Base-by-base conservation (phyloP, 1,140 invertebrate genomes). In the Pissodes strobi region DNA sequence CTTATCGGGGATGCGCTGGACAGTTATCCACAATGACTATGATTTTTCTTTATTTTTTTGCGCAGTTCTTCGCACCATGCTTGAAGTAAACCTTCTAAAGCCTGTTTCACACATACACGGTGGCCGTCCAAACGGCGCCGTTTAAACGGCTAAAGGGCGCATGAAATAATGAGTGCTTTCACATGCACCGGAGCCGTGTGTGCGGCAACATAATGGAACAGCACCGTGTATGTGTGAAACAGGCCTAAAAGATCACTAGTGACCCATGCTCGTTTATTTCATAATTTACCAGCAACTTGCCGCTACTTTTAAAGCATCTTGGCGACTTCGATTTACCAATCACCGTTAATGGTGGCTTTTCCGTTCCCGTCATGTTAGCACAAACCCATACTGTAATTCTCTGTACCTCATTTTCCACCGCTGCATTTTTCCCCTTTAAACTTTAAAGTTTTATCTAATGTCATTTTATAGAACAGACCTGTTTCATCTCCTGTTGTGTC, bases 341-440 rank as follows among this genome's bases (percentile, higher is more conserved):
- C 17, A 43, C 39, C 12, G 17, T 43, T 15, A 17, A 17, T 17
- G 1, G 12, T 13, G 8, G 3, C 1, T 2, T 43, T 17, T 43
- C 6, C 8, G 39, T 43, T 43, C 6, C 39, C 9, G 39, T 43
- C 39, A 43, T 8, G 3, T n/a, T n/a, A n/a, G n/a, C n/a, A 17
- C 39, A 43, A n/a, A 43, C 39, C 39, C 39, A 43, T 1, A 43
- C 1, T 9, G 39, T 43, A 43, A 43, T 43, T 43, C 39, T 43
- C 39, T 43, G 12, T 43, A 8, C 12, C 9, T 13, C 17, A 15
- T 43, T 43, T 43, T 1, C 39, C 6, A n/a, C 6, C 39, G 17
- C 1, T 13, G 17, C 6, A 43, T 8, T 43, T 43, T 6, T 2
- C 6, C 17, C 39, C 6, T 17, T 43, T 43, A 1, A 43, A 43